A percentile compares a stretch with the other conserved stretches of the same genome.
phyloP scores from a whole-genome alignment of 2,888 invertebrate genomes.

The Danaus chrysippus region DNA sequence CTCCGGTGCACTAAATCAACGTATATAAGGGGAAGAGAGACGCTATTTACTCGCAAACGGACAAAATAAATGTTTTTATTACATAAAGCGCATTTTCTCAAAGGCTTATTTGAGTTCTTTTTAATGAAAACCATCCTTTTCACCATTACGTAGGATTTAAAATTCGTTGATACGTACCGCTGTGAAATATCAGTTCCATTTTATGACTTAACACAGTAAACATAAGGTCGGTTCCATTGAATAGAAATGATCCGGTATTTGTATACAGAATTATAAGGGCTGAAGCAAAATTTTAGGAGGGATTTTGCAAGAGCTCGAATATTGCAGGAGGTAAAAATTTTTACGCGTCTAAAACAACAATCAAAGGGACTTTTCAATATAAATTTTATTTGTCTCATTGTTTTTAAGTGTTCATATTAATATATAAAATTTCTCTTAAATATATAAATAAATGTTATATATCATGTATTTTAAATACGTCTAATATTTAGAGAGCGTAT shows the following conservation, averaged over 20 bases:
- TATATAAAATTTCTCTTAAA: too few species aligned
- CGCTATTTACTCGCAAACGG: conserved; percentile 75
- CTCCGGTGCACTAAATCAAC: conserved; percentile 76
- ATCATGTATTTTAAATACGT: too few species aligned
- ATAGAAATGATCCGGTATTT: conserved; percentile 52
- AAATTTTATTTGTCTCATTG: conserved; percentile 5
- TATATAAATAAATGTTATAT: too few species aligned
- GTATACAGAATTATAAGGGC: conserved; percentile 65
- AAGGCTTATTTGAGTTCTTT: conserved; percentile 51
- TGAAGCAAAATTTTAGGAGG: conserved; percentile 75
- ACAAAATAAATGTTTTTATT: conserved; percentile 79
- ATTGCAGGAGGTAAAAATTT: conserved; percentile 46
- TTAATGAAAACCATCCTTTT: conserved; percentile 41
- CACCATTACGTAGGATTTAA: conserved; percentile 37
- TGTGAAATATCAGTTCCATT: background rate
- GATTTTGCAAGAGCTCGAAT: conserved; percentile 57
- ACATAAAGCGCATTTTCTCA: conserved; percentile 77
- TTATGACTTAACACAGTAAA: conserved; percentile 30
- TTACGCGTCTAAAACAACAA: conserved; percentile 40
- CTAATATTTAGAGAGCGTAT: too few species aligned
- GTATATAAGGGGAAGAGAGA: conserved; percentile 75
- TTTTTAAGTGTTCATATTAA: conserved; percentile 1
- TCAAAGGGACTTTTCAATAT: conserved; percentile 11
- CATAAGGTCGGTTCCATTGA: conserved; percentile 41
- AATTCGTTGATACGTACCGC: conserved; percentile 37